Evolutionary conservation across 2,797 vertebrate species (phyloP).

Genomic region (Sebastes hubbsi): DNA sequence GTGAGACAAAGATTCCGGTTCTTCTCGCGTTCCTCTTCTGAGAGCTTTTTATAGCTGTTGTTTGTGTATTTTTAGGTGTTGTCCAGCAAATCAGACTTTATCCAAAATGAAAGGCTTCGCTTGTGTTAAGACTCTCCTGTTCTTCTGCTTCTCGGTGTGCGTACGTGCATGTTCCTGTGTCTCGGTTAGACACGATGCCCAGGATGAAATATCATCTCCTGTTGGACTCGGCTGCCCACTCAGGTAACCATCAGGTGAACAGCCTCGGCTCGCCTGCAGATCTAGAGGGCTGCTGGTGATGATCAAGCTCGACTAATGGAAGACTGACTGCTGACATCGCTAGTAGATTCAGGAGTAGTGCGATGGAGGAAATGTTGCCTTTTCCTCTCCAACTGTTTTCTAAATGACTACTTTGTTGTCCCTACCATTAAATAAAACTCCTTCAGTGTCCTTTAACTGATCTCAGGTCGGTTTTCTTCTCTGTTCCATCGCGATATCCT

Average conservation of each 20-base stretch:
- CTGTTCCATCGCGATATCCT: not conserved
- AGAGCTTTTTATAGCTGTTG: constrained; percentile 32
- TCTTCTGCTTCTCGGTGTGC: not conserved
- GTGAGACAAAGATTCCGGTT: constrained; percentile 53
- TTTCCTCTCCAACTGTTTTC: not conserved
- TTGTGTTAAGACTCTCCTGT: not conserved
- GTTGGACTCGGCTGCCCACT: constrained; percentile 48
- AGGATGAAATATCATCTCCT: constrained; percentile 72
- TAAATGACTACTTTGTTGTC: not conserved
- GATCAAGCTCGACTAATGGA: not conserved
- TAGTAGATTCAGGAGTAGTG: not conserved
- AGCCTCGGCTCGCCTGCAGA: constrained; percentile 12
- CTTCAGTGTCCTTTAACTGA: not conserved
- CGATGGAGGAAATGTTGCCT: not conserved
- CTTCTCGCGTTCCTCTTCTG: not conserved
- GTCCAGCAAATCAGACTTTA: not conserved
- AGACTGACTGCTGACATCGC: not conserved
- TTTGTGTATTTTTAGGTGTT: constrained; percentile 41
- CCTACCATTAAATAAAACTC: not conserved
- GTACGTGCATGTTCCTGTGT: not conserved
- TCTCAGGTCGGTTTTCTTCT: not conserved
- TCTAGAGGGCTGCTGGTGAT: constrained; percentile 1
- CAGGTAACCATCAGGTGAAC: constrained; percentile 60
- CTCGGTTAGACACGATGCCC: constrained; percentile 39
- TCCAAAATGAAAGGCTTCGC: not conserved